These are phyloP conservation scores for Neosalanx taihuensis DNA, from an alignment of 2,797 vertebrate genomes.

Conservation along the genomic window DNA sequence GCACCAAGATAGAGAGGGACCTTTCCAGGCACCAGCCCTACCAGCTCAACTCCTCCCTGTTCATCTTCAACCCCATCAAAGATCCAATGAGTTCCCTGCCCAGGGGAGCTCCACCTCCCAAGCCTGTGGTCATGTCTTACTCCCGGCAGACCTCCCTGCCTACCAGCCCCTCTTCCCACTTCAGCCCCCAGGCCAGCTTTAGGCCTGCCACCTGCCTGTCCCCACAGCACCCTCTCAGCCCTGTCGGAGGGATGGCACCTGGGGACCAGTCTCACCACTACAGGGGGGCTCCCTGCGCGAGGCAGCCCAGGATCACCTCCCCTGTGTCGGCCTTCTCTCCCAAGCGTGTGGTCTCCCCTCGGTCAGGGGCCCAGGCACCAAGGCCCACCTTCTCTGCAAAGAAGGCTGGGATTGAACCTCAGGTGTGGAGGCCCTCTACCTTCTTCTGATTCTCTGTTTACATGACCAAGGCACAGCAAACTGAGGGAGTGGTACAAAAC, in stretches of 20 bases:
- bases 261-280: slow-evolving; percentile 46
- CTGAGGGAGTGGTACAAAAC: neutral
- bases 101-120: slow-evolving; percentile 77
- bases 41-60: slow-evolving; percentile 89
- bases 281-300: slow-evolving; percentile 34
- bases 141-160: slow-evolving; percentile 77
- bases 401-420: slow-evolving; percentile 87
- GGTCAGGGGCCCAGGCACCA: slow-evolving; percentile 79
- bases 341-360: slow-evolving; percentile 78
- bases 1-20: slow-evolving; percentile 85
- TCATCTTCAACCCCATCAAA: slow-evolving; percentile 86
- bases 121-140: slow-evolving; percentile 64
- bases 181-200: slow-evolving; percentile 61
- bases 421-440: slow-evolving; percentile 98
- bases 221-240: slow-evolving; percentile 61
- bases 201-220: slow-evolving; percentile 57
- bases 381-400: slow-evolving; percentile 92
- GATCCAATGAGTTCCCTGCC: slow-evolving; percentile 76
- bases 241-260: slow-evolving; percentile 42
- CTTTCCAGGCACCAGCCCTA: slow-evolving; percentile 87
- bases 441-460: slow-evolving; percentile 60
- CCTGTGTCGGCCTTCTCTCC: slow-evolving; percentile 65
- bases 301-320: slow-evolving; percentile 71
- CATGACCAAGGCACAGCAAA: slow-evolving; percentile 1
- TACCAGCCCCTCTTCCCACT: slow-evolving; percentile 65